Evolutionary conservation across 2,113 vertebrate genomes (phyloP).

Genomic region (Sceloporus tristichus): DNA sequence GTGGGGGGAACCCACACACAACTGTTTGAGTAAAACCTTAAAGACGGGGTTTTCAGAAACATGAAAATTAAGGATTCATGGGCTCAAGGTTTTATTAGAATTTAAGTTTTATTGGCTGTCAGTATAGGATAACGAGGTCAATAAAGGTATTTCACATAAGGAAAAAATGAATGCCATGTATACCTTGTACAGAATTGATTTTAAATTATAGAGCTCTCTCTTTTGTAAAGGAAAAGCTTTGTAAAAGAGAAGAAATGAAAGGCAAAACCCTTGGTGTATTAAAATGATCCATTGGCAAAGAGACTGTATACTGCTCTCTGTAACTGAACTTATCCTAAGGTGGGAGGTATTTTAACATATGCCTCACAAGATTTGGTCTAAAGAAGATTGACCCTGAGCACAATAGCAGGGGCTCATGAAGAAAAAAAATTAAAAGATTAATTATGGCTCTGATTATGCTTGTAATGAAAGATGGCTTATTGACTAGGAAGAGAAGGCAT

Average conservation of each 20-base stretch:
- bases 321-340: conserved; percentile 1
- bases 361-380: not conserved
- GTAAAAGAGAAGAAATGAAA: conserved; percentile 7
- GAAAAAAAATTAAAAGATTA: not conserved
- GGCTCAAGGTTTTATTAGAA: not conserved
- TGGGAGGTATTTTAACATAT: conserved; percentile 14
- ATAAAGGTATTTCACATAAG: conserved; percentile 3
- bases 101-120: not conserved
- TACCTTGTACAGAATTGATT: not conserved
- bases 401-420: not conserved
- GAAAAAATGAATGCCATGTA: not conserved
- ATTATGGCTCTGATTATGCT: not conserved
- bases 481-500: conserved; percentile 23
- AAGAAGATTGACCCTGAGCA: not conserved
- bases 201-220: conserved; percentile 2
- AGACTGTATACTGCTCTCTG: not conserved
- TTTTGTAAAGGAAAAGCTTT: conserved; percentile 3
- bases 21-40: not conserved
- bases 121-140: not conserved
- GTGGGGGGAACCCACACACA: too few species aligned
- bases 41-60: not conserved
- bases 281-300: conserved; percentile 3
- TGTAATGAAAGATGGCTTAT: conserved; percentile 8
- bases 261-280: conserved; percentile 15
- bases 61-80: not conserved